Evolutionary conservation across 2,888 invertebrate genomes (phyloP), one percentile per base, ranked within the genome.

Genomic region (Oeneis ivallda): DNA sequence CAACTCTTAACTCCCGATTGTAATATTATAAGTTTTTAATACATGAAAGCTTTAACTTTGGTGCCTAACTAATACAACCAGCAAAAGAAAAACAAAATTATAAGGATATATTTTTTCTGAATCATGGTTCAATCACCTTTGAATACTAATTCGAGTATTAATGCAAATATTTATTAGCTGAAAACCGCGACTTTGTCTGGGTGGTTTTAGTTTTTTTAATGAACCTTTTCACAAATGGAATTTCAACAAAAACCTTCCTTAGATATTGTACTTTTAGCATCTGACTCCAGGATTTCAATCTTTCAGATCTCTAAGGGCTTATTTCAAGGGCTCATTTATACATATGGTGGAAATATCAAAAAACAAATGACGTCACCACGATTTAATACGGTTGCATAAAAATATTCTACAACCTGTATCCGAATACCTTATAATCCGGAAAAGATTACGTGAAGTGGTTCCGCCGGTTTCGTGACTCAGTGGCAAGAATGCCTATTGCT

Each of bases 381-480:
- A 9, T 37, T 50, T 13, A 49, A 37, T 49, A n/a, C 37, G n/a
- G 47, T 59, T 59, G 37, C 47, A 60, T 37, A 49, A 49, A 49
- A 60, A 78, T 81, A 79, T 79, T 79, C 77, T 74, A 75, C 76
- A 79, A 78, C 77, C 74, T 56, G 53, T 59, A 37, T 59, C 59
- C 53, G 53, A 64, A 59, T 53, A 49, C 43, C 64, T 26, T 45
- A 53, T 60, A 32, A 32, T 59, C 47, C 62, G 60, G 60, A 63
- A 69, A 65, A 54, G 49, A 50, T 60, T 60, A 64, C 34, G 34
- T 62, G 45, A 65, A 66, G 59, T 62, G 56, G 60, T 61, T 69
- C 66, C 62, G 64, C 50, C 63, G 58, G 58, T 47, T 58, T 34
- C 19, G 61, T 81, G 83, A 82, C 71, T 76, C 73, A 76, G 62